Conservation (phyloP, 2,113 vertebrate genomes). For the Felis chaus region DNA sequence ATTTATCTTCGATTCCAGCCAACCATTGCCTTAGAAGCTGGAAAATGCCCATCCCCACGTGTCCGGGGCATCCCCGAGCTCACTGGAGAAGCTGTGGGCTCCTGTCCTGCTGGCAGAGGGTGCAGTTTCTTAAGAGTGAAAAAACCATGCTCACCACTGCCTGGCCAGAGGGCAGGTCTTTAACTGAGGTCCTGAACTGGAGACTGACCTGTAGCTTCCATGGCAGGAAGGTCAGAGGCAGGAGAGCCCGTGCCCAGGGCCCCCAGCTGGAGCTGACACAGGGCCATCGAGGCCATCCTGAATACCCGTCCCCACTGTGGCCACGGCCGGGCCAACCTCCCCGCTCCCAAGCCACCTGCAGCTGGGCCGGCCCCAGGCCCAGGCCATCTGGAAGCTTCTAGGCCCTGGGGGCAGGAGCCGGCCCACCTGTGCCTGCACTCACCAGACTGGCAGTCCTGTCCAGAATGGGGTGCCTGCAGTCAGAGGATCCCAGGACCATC, state of each 20-base stretch:
- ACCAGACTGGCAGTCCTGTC: no score
- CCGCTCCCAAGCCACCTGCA: not conserved
- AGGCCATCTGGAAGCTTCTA: not conserved
- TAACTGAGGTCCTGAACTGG: fast-evolving
- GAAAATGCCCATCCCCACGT: fast-evolving
- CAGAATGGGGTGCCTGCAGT: fast-evolving
- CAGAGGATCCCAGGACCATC: not conserved
- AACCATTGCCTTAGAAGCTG: not conserved
- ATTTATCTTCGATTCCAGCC: fast-evolving
- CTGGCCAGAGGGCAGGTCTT: fast-evolving
- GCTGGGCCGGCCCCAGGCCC: not conserved
- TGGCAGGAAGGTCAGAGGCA: not conserved
- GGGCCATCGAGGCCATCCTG: not conserved
- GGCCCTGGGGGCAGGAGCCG: not conserved
- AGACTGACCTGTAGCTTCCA: fast-evolving
- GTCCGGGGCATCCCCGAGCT: fast-evolving
- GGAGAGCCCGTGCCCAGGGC: not conserved
- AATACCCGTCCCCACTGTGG: fast-evolving
- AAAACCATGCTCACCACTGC: fast-evolving
- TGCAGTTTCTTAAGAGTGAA: not conserved
- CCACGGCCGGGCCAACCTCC: no score
- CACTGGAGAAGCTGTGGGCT: not conserved
- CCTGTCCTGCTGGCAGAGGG: not conserved
- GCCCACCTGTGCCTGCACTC: fast-evolving
- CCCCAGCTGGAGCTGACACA: fast-evolving